phyloP scores from a whole-genome alignment of 1,140 invertebrate genomes.

The Drosophila ercepeae region DNA sequence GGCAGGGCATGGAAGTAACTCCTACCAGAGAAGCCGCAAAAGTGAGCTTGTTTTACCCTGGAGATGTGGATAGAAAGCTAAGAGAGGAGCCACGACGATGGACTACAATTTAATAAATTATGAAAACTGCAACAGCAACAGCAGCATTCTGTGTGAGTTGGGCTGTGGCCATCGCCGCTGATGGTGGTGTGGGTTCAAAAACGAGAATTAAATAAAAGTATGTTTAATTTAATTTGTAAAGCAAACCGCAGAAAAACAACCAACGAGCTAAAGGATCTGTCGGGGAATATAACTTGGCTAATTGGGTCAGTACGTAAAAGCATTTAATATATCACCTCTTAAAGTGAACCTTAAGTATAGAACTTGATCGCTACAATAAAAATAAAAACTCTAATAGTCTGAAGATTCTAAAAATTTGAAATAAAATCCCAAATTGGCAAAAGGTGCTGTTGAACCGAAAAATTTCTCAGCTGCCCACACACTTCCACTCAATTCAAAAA shows the following conservation, averaged over 20 bases:
- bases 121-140: slow-evolving; percentile 57
- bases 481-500: neutral
- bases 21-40: slow-evolving; percentile 38
- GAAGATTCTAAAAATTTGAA: no score
- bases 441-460: neutral
- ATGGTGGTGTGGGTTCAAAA: slow-evolving; percentile 30
- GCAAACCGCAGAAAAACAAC: slow-evolving; percentile 28
- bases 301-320: slow-evolving; percentile 29
- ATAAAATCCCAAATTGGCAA: neutral
- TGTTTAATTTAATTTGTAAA: slow-evolving; percentile 72
- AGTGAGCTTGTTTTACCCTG: slow-evolving; percentile 26
- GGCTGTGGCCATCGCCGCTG: neutral
- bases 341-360: neutral
- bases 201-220: slow-evolving; percentile 75
- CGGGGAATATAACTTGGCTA: slow-evolving; percentile 6
- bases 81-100: slow-evolving; percentile 1
- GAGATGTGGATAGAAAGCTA: slow-evolving; percentile 24
- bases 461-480: neutral
- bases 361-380: no score
- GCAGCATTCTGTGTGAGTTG: slow-evolving; percentile 5
- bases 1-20: no score
- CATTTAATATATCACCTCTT: neutral
- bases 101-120: slow-evolving; percentile 62
- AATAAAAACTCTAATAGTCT: no score
- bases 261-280: slow-evolving; percentile 33